Evolutionary conservation across 2,113 vertebrate genomes (phyloP).

Genomic region (Tetrao urogallus): DNA sequence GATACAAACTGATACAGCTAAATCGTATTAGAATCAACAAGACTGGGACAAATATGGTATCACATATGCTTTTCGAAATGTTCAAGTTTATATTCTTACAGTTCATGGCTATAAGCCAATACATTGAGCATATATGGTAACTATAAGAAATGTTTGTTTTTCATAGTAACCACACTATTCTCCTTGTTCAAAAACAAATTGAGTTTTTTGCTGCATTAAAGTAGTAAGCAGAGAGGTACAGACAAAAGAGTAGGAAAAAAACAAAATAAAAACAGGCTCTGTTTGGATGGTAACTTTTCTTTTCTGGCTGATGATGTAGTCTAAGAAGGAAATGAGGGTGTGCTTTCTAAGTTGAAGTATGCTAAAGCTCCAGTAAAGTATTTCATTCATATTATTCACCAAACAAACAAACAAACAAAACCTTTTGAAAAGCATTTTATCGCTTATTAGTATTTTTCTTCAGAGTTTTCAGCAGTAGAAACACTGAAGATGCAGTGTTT

Average conservation of each 20-base stretch:
- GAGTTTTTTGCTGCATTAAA: neutral
- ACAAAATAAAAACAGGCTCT: neutral
- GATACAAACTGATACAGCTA: neutral
- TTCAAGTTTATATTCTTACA: neutral
- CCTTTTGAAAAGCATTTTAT: neutral
- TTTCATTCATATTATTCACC: too few relatives aligned
- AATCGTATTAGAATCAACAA: neutral
- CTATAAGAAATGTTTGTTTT: neutral
- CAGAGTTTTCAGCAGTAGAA: neutral
- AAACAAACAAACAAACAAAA: neutral
- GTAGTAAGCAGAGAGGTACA: neutral
- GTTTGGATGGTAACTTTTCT: neutral
- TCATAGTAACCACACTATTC: too few relatives aligned
- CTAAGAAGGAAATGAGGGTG: neutral
- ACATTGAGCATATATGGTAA: neutral
- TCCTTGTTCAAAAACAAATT: neutral
- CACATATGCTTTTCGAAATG: neutral
- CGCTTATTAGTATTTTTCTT: neutral
- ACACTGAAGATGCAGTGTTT: neutral
- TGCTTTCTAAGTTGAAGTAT: neutral
- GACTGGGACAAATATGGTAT: neutral
- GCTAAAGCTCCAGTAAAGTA: neutral
- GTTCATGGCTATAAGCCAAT: neutral
- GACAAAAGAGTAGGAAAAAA: neutral
- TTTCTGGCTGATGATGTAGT: neutral